Evolutionary conservation across 1,140 invertebrate genomes (phyloP).

Genomic region (Nebria ingens): DNA sequence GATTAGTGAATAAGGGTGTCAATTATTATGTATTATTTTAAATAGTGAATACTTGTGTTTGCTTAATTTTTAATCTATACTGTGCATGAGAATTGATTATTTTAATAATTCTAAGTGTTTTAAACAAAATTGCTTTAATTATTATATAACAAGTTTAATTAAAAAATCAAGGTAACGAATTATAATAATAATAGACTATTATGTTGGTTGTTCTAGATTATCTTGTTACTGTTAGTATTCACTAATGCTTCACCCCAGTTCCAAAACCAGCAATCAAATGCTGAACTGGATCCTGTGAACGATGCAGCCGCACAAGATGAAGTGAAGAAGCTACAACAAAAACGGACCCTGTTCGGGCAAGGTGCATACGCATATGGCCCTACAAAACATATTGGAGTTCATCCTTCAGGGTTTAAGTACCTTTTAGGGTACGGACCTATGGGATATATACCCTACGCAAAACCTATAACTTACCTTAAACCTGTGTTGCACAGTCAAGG

Average conservation of each 20-base stretch:
- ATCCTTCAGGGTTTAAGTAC: not conserved
- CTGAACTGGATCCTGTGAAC: not conserved
- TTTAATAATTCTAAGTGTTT: too few relatives aligned
- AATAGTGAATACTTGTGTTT: not conserved
- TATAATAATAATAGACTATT: not conserved
- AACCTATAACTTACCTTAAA: not conserved
- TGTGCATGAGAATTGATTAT: too few relatives aligned
- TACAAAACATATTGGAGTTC: not conserved
- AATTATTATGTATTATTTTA: not conserved
- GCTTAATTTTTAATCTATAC: too few relatives aligned
- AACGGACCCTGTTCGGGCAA: not conserved
- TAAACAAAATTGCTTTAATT: not conserved
- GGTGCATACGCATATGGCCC: not conserved
- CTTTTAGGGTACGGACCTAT: not conserved
- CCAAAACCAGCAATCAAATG: not conserved
- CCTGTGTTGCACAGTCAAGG: not conserved
- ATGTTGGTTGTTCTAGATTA: not conserved
- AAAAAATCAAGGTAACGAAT: not conserved
- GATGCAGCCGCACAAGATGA: not conserved
- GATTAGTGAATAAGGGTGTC: not conserved
- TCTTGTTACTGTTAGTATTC: not conserved
- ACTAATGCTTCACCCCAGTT: not conserved
- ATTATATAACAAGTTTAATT: not conserved
- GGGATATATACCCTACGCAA: not conserved
- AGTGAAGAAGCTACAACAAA: not conserved